phyloP scores from a whole-genome alignment of 1,140 invertebrate genomes.

The Ruditapes philippinarum region DNA sequence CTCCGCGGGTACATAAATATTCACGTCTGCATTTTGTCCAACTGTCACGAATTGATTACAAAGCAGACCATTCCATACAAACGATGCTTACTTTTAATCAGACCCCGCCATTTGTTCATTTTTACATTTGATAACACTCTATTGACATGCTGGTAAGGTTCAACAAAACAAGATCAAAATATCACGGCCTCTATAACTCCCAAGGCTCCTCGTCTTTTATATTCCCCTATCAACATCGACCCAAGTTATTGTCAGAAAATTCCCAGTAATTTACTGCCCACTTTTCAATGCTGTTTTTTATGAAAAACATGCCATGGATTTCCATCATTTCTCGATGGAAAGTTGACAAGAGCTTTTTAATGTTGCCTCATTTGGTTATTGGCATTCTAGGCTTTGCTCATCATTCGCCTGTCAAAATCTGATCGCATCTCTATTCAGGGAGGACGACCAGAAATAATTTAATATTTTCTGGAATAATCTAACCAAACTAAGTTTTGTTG shows the following conservation, averaged over 20 bases:
- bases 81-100: conserved; percentile 61
- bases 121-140: conserved; percentile 43
- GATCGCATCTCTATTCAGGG: conserved; percentile 33
- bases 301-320: conserved; percentile 37
- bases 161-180: conserved; percentile 61
- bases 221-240: conserved; percentile 32
- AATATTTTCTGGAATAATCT: conserved; percentile 47
- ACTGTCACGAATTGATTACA: conserved; percentile 48
- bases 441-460: conserved; percentile 56
- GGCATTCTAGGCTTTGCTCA: conserved; percentile 24
- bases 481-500: conserved; percentile 2
- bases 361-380: conserved; percentile 61
- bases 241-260: conserved; percentile 51
- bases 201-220: conserved; percentile 7
- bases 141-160: conserved; percentile 39
- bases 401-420: conserved; percentile 55
- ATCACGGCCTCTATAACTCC: conserved; percentile 51
- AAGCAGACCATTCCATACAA: not conserved
- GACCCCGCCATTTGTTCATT: conserved; percentile 34
- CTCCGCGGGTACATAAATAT: conserved; percentile 49
- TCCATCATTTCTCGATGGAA: conserved; percentile 56
- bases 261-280: conserved; percentile 48
- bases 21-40: conserved; percentile 62
- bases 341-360: conserved; percentile 60
- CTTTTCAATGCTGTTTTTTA: conserved; percentile 59